Percentiles rank a stretch among this genome's conserved stretches.
These are phyloP conservation scores for Barbus barbus DNA, from an alignment of 2,113 vertebrate species.

Conservation along the genomic window DNA sequence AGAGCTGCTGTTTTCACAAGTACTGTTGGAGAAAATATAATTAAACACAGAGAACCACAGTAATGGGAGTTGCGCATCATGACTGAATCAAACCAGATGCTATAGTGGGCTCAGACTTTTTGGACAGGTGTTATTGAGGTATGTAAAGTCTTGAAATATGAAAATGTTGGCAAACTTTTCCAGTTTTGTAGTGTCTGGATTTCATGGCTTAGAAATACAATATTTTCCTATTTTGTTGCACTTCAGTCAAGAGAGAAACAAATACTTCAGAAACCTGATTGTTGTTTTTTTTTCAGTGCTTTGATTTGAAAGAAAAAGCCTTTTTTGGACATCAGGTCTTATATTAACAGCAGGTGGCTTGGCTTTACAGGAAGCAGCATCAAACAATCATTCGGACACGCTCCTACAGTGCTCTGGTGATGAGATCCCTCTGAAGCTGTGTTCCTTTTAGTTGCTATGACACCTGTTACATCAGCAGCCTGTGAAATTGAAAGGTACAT, in stretches of 20 bases:
- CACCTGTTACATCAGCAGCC: conserved; percentile 46
- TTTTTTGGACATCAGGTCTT: not conserved
- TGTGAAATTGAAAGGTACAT: conserved; percentile 36
- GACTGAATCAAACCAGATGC: conserved; percentile 12
- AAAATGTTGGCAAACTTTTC: not conserved
- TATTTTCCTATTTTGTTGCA: not conserved
- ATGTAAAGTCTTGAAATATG: not conserved
- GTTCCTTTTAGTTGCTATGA: conserved; percentile 38
- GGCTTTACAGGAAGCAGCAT: conserved; percentile 6
- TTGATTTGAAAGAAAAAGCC: not conserved
- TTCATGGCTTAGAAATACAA: not conserved
- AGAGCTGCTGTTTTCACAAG: conserved; percentile 40
- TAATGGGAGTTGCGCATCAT: not conserved
- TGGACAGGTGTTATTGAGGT: not conserved
- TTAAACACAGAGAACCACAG: not conserved
- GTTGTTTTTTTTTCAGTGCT: not conserved
- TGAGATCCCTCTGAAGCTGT: conserved; percentile 1
- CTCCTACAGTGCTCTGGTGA: conserved; percentile 17
- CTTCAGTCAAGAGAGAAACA: not conserved
- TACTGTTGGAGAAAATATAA: not conserved
- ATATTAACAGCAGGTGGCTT: not conserved
- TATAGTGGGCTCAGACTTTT: not conserved
- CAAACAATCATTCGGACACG: conserved; percentile 8
- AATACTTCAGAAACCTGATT: not conserved
- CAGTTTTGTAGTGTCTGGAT: not conserved